Evolutionary conservation across 2,113 vertebrate genomes (phyloP), one percentile per base, ranked within the genome.

Genomic region (Puffinus mauretanicus): DNA sequence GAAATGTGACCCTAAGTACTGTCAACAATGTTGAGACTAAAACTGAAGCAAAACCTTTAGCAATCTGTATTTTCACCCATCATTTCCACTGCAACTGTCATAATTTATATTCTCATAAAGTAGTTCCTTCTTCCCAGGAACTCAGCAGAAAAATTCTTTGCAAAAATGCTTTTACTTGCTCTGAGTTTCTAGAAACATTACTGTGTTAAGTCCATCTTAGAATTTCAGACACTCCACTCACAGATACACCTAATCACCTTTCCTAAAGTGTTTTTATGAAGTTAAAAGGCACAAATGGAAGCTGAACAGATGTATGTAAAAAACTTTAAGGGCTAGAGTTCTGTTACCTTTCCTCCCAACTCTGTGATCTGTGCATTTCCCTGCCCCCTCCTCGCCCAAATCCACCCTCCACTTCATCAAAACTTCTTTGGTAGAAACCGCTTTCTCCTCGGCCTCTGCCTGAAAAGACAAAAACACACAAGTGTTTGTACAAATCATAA

Each of bases 351-450:
- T 99, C 99, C 97, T 99, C 99, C 99, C 99, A 99, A 96, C 99
- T 99, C 97, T 99, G 99, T 88, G 99, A 99, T 95, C 99, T 99
- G 97, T 99, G 99, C 98, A 99, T 99, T 98, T 99, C 99, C 97
- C 99, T 98, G 96, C 98, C 98, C 72, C 96, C 98, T 97, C 99
- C 99, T 96, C 99, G 98, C 88, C 99, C 99, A 98, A 99, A 99
- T 90, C 98, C 98, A 95, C 99, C 99, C 97, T 99, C 99, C 91
- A 99, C 99, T 96, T 99, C 99, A 96, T 99, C 99, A 99, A 99
- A 99, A 98, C 99, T 99, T 99, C 99, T 99, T 99, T 99, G 99
- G 99, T 99, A 99, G 99, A 99, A 99, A 96, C 99, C 99, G 97
- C 99, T 98, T 96, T 99, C 99, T 97, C 99, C 99, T 98, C 99